Base-by-base conservation (phyloP, 2,888 invertebrate genomes). In the Schizaphis graminum region DNA sequence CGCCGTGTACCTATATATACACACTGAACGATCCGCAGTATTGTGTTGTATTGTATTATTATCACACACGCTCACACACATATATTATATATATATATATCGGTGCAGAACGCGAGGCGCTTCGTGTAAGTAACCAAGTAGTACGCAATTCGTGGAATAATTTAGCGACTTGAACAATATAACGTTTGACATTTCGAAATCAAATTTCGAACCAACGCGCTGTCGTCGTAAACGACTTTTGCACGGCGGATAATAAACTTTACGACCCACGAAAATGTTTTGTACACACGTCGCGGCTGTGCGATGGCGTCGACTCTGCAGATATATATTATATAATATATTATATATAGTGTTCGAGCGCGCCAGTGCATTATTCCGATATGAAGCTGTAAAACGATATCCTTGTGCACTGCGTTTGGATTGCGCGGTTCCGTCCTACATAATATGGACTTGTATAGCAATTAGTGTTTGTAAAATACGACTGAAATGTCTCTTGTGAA, bases 101-200 rank as follows among this genome's bases (percentile, higher is more conserved):
- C 8, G 35, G 77, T 77, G 77, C 3, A 35, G 8, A 21, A 35
- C 21, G 8, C 35, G 0, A 21, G 35, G 35, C 21, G 35, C 35
- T 7, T 77, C 77, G 77, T 35, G 21, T 35, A 77, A 77, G 77
- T 41, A 35, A 35, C 77, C 77, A 77, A 77, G 35, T 35, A 77
- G 35, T 77, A 77, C 57, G 35, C 35, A 21, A 77, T 35, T 77
- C 77, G 77, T 77, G 77, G 77, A 77, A 77, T 77, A 77, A 35
- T 77, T 77, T 77, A 77, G 35, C 35, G 35, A 26, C 21, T 0
- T 8, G 77, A 77, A 77, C 77, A 77, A 35, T 77, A 41, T 21
- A 35, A 77, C 77, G 77, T 35, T 77, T 77, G 77, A 41, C 77
- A 77, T 77, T 77, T 77, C 77, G 35, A 77, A 77, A 77, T 77